Evolutionary conservation across 1,140 invertebrate genomes (phyloP), one percentile per base, ranked within the genome.

Genomic region (Varroa destructor): DNA sequence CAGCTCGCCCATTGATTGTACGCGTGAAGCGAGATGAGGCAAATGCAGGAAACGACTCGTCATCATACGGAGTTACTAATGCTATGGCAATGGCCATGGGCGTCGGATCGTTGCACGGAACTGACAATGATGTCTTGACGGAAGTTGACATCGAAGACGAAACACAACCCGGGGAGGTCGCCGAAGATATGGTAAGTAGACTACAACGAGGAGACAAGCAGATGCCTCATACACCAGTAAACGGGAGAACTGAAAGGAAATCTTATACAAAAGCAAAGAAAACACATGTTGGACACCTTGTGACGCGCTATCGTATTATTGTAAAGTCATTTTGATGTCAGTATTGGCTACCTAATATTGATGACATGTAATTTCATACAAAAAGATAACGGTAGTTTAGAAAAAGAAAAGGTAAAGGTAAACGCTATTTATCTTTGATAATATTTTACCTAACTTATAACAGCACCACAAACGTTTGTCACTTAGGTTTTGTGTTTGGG

Each of bases 121-220:
- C 12, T 40, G 14, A 40, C 40, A 67, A 40, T 12, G 61, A 67
- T 40, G 61, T 67, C 5, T 46, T 67, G 10, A 67, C 61, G 14
- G 61, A 67, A 40, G 61, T 67, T 37, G 61, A 67, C 46, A 12
- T 67, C 61, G 61, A 67, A 40, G 61, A 67, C 14, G 61, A 67
- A 12, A 67, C 61, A 37, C 61, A 67, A 46, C 61, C 61, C 40
- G 61, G 61, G 10, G 61, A 67, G 37, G 61, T 67, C 46, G 61
- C 61, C 36, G 61, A 67, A 37, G 61, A 67, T 37, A 67, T 67
- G 61, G 61, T 67, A 3, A 67, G 61, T 67, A 40, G 12, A 40
- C 12, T 58, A 6, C 25, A 25, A 25, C 25, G 25, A 25, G 25
- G 25, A 25, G 25, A 25, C 25, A 25, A 25, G 25, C 25, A 25